Evolutionary conservation across 2,797 vertebrate species (phyloP), one percentile per base, ranked within the genome.

Genomic region (Paguma larvata): DNA sequence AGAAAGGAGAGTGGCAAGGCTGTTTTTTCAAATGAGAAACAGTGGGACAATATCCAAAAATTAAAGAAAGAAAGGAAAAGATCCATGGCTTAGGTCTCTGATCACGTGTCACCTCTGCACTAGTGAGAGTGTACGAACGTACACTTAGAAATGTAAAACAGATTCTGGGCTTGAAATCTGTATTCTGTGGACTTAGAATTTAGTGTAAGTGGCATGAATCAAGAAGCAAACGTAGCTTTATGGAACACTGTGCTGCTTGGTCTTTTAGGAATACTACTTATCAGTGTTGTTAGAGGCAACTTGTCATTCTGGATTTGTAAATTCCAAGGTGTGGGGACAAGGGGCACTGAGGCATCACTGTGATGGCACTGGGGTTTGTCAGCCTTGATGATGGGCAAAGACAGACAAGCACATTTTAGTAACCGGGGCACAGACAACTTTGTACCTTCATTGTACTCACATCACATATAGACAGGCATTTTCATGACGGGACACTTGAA

Each of bases 1-100:
- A 77, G n/a, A 83, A 92, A 51, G 2, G 3, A 78, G 23, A 78
- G 18, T 41, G 9, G 0, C 25, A 51, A 6, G 44, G 2, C 6
- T 82, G 68, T 96, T 92, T 96, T 90, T 48, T 87, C 75, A 75
- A 67, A 9, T 62, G 21, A 94, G 48, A 86, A 82, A 48, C 12
- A 8, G 6, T 83, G 30, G 68, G 30, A 63, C 23, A 87, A 1
- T 16, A n/a, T 34, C 38, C 12, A 48, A 85, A 56, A n/a, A 46
- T 75, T 41, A 75, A 32, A 53, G n/a, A 32, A 53, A 53, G 27
- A 14, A 18, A 59, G 16, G n/a, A 12, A 63, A 6, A 59, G 12
- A 63, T 34, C 7, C n/a, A 7, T 30, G 53, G 12, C 13, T 21
- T 27, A 38, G 2, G 4, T 7, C 3, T 70, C n/a, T 62, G 56